These are phyloP conservation scores for Garrulus glandarius DNA, from an alignment of 2,797 vertebrate genomes.

Conservation along the genomic window DNA sequence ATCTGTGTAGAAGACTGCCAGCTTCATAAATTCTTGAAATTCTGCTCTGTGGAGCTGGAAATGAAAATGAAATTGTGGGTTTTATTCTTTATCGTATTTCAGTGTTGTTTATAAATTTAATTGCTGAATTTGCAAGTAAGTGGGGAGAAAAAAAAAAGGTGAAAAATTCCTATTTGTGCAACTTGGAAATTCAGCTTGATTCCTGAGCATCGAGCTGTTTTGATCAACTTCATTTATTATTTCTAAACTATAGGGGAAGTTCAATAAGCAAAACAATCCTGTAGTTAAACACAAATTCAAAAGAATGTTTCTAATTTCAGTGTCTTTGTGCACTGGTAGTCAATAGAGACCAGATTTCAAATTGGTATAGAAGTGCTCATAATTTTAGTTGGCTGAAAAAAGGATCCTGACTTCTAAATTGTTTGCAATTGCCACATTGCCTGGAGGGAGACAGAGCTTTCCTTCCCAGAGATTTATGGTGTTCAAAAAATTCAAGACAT, in stretches of 20 bases:
- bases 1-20: background rate
- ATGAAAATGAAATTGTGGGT: background rate
- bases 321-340: background rate
- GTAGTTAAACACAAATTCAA: background rate
- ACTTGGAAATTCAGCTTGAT: background rate
- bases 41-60: background rate
- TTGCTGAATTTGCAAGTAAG: background rate
- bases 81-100: background rate
- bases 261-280: background rate
- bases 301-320: background rate
- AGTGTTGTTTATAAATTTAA: background rate
- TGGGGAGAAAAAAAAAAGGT: background rate
- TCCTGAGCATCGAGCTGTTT: background rate
- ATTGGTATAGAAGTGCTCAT: background rate
- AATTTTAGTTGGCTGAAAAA: background rate
- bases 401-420: background rate
- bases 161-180: background rate
- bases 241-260: background rate
- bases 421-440: background rate
- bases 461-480: background rate
- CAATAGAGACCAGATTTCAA: background rate
- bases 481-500: background rate
- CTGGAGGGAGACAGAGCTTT: background rate
- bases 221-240: background rate
- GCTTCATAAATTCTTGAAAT: background rate